These are phyloP conservation scores for Odontomachus brunneus DNA, from an alignment of 1,140 invertebrate species.

Conservation along the genomic window DNA sequence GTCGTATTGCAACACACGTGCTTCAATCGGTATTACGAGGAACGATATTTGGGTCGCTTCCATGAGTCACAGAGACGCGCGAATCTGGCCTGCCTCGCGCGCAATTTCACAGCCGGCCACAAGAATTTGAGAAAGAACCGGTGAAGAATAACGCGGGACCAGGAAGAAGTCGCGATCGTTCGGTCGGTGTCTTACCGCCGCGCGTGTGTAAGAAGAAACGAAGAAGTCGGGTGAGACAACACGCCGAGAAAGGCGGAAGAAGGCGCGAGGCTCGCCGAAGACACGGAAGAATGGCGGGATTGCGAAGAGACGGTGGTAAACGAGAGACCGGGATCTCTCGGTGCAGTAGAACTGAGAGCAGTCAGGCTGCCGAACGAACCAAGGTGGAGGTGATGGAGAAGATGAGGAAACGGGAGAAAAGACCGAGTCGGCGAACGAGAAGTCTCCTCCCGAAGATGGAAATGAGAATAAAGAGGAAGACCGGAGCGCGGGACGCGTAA, in stretches of 20 bases:
- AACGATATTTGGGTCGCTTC: too few relatives aligned
- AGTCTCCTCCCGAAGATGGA: background rate
- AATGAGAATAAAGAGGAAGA: background rate
- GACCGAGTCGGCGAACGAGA: too few relatives aligned
- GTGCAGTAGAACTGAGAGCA: constrained; percentile 21
- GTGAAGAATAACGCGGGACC: constrained; percentile 13
- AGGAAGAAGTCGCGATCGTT: constrained; percentile 25
- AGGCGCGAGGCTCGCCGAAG: constrained; percentile 27
- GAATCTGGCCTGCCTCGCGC: constrained; percentile 4
- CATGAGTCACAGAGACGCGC: too few relatives aligned
- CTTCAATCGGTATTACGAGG: too few relatives aligned
- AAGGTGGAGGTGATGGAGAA: too few relatives aligned
- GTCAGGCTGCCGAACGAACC: constrained; percentile 10
- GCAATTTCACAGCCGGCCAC: constrained; percentile 36
- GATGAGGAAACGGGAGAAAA: too few relatives aligned
- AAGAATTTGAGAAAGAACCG: constrained; percentile 48
- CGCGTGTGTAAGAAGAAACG: constrained; percentile 41
- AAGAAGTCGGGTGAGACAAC: constrained; percentile 15
- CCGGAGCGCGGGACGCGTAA: background rate
- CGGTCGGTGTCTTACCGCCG: constrained; percentile 20
- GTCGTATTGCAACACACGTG: too few relatives aligned
- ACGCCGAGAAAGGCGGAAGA: constrained; percentile 51
- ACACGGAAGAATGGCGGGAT: constrained; percentile 21
- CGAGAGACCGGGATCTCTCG: constrained; percentile 13
- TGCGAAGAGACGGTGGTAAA: constrained; percentile 15